A percentile compares a stretch with the other conserved stretches of the same genome.
Evolutionary conservation across 2,888 invertebrate genomes (phyloP).

Genomic region (Polylopha cassiicola): DNA sequence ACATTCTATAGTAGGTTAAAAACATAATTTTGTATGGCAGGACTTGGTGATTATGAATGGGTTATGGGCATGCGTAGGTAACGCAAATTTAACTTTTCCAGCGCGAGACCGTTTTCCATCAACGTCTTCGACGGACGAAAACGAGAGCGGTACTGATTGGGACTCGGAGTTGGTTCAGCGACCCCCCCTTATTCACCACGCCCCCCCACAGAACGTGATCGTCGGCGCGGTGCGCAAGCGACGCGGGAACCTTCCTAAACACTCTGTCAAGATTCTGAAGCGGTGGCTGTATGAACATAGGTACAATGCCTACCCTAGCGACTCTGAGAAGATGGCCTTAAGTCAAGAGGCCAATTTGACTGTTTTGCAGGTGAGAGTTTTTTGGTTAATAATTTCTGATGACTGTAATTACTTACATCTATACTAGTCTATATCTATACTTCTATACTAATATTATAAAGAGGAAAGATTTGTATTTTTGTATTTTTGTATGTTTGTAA

Average conservation of each 20-base stretch:
- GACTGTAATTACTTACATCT: too few relatives aligned
- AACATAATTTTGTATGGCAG: conserved; percentile 11
- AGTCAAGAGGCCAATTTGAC: conserved; percentile 91
- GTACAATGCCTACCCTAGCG: conserved; percentile 96
- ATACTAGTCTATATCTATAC: too few relatives aligned
- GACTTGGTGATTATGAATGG: background rate
- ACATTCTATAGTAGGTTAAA: too few relatives aligned
- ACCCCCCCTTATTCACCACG: conserved; percentile 30
- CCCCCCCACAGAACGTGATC: conserved; percentile 38
- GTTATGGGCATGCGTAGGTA: background rate
- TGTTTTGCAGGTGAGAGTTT: conserved; percentile 83
- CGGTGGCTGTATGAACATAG: conserved; percentile 96
- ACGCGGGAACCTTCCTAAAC: conserved; percentile 94
- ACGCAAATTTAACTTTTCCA: conserved; percentile 33
- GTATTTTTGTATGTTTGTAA: too few relatives aligned
- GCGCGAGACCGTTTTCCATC: conserved; percentile 83
- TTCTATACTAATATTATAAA: too few relatives aligned
- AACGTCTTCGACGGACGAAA: conserved; percentile 81
- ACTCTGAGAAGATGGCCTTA: conserved; percentile 90
- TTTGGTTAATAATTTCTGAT: too few relatives aligned
- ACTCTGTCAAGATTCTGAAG: conserved; percentile 93
- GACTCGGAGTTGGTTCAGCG: conserved; percentile 50
- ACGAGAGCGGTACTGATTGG: conserved; percentile 78
- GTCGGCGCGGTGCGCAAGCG: conserved; percentile 84
- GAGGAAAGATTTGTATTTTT: too few relatives aligned